Conservation (phyloP, 2,888 invertebrate species). For the Spatulosminthurus flaviceps region DNA sequence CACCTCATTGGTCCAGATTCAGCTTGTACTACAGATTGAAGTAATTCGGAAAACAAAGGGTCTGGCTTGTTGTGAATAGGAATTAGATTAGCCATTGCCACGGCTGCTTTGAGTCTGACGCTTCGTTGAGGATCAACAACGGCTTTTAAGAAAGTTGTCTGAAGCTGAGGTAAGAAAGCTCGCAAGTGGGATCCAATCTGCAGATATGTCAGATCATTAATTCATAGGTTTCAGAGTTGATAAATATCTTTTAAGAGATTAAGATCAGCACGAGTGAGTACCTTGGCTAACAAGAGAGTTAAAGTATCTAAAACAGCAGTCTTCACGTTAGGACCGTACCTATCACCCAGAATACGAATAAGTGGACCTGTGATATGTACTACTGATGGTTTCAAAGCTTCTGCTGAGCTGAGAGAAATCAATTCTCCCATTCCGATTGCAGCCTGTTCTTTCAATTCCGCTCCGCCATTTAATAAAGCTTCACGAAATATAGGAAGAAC, state of each 20-base stretch:
- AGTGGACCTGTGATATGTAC: slow-evolving; percentile 97
- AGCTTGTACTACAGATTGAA: slow-evolving; percentile 81
- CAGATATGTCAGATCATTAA: slow-evolving; percentile 53
- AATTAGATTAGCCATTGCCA: slow-evolving; percentile 86
- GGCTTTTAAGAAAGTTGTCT: slow-evolving; percentile 97
- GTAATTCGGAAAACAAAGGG: slow-evolving; percentile 92
- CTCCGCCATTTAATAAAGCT: slow-evolving; percentile 92
- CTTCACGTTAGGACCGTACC: slow-evolving; percentile 90
- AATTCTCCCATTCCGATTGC: slow-evolving; percentile 88
- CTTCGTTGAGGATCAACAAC: slow-evolving; percentile 87
- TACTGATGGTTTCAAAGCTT: slow-evolving; percentile 92
- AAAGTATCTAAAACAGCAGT: slow-evolving; percentile 95
- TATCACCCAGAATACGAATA: slow-evolving; percentile 95
- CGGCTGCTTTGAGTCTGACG: slow-evolving; percentile 89
- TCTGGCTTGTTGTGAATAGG: slow-evolving; percentile 93
- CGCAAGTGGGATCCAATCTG: slow-evolving; percentile 93
- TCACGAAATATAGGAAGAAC: slow-evolving; percentile 95
- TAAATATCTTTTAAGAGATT: neutral
- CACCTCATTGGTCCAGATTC: slow-evolving; percentile 83
- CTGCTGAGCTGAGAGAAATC: slow-evolving; percentile 83
- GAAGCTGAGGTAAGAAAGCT: slow-evolving; percentile 97
- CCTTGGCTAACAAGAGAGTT: slow-evolving; percentile 89
- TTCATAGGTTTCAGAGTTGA: neutral
- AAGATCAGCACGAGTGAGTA: slow-evolving; percentile 65
- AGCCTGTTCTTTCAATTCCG: slow-evolving; percentile 95